A percentile compares a stretch with the other conserved stretches of the same genome.
These are phyloP conservation scores for Globicephala melas DNA, from an alignment of 2,113 vertebrate genomes.

Conservation along the genomic window DNA sequence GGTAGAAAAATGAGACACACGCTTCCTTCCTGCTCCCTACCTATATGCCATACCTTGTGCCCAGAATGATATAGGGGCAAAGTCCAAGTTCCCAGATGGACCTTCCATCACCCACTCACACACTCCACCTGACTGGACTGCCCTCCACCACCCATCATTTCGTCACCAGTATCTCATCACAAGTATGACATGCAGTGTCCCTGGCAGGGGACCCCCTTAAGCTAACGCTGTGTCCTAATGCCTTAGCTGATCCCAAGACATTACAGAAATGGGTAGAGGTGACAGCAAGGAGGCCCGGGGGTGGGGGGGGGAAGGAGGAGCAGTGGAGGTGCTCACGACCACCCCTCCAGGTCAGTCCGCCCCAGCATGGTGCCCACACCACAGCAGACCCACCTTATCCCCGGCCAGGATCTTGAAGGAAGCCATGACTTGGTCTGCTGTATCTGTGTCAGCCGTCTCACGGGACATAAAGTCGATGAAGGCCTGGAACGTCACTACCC, in stretches of 20 bases:
- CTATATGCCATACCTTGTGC: fast-evolving
- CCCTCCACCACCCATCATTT: neutral
- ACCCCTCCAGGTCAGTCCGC: neutral
- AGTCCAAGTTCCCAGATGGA: neutral
- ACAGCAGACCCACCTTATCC: conserved; percentile 89
- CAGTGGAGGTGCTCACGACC: neutral
- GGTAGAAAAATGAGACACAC: neutral
- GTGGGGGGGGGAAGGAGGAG: neutral
- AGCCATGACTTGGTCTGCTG: conserved; percentile 98
- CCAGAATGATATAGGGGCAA: neutral
- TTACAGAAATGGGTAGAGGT: neutral
- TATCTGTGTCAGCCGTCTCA: conserved; percentile 97
- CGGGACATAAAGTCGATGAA: conserved; percentile 99
- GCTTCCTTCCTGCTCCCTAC: neutral
- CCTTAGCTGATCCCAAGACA: neutral
- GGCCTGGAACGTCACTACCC: conserved; percentile 97
- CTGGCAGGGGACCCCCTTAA: neutral
- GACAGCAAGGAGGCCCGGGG: fast-evolving
- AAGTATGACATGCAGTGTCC: neutral
- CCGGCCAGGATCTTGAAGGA: conserved; percentile 99
- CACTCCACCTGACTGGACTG: neutral
- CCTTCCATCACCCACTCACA: no score
- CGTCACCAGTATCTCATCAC: neutral
- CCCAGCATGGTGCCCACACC: fast-evolving
- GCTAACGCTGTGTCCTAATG: neutral